Evolutionary conservation across 2,888 invertebrate genomes (phyloP), one percentile per base, ranked within the genome.

Genomic region (Laothoe populi): DNA sequence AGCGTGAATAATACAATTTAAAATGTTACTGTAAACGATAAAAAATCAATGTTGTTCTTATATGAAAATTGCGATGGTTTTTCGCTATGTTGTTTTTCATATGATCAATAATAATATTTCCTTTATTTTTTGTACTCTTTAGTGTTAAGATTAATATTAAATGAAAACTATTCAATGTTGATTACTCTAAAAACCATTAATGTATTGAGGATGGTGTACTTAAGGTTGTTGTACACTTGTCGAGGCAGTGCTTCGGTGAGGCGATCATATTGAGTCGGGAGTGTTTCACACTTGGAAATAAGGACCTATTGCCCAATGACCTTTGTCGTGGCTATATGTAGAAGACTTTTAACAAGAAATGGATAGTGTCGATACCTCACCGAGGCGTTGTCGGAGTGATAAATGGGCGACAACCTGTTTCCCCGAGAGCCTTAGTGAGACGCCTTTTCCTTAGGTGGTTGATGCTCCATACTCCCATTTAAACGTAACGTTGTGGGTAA

Each of bases 81-180:
- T 86, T 90, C 92, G 91, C 90, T 84, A 77, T 91, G 92, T 92
- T 92, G 92, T 90, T 92, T 90, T 92, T 90, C 90, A 90, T 90
- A 90, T 90, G 91, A 90, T 92, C 92, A 90, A 81, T 92, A 86
- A 81, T 92, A 86, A 91, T 88, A 90, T 90, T 92, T 92, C 92
- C 92, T 92, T 92, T 92, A 92, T 92, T 92, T 92, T 92, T 92
- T 92, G 92, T 92, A 92, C 92, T 92, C 92, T 92, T 92, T 92
- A 92, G 91, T 89, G 78, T 83, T 92, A 92, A 91, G 90, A 82
- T 84, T 91, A 90, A 92, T 89, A 89, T 89, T 90, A 88, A 85
- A 82, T 77, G 73, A 82, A 89, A 89, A 90, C 90, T 92, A 92
- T 92, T 92, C 90, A 91, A 92, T 92, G 92, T 92, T 92, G 90